Evolutionary conservation across 2,797 vertebrate species (phyloP), one percentile per base, ranked within the genome.

Genomic region (Myripristis jacobus): DNA sequence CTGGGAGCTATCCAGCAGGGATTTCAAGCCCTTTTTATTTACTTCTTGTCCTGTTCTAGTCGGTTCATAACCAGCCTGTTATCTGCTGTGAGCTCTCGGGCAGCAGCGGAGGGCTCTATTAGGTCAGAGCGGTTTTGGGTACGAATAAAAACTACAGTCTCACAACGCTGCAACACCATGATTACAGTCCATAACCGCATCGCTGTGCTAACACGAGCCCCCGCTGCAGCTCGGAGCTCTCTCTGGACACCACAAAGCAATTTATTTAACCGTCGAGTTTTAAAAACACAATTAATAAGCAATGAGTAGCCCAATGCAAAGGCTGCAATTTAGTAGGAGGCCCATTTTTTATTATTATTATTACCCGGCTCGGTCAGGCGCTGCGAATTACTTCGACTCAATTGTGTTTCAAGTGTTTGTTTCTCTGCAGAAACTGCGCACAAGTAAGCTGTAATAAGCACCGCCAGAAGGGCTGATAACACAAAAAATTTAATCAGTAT

Each of bases 331-430:
- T 16, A 53, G 36, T 34, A 22, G 38, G 58, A 59, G 36, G 15
- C 63, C 38, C 43, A 31, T 43, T 66, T 66, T 22, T 67, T 57
- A 21, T 47, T 47, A 15, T 16, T 46, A 65, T 48, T 62, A 43
- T 66, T 24, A 47, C 19, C 34, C 29, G 24, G 31, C 52, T 27
- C 9, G 55, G 24, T 65, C 57, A 24, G 43, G n/a, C 48, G 18
- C 56, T 34, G 22, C 19, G 12, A 75, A 77, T 54, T 58, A 77
- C 55, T 65, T 58, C 11, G 12, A 57, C 38, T 61, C 87, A 87
- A 89, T 88, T 80, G 56, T 52, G 73, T 79, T 88, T 87, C 64
- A 59, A 87, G 79, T 81, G 80, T 84, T 79, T 87, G 70, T 83
- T 87, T 85, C 65, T 59, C 67, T 0, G 1, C 68, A 59, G 57